phyloP scores from a whole-genome alignment of 2,797 vertebrate genomes.

The Eupleurogrammus muticus region DNA sequence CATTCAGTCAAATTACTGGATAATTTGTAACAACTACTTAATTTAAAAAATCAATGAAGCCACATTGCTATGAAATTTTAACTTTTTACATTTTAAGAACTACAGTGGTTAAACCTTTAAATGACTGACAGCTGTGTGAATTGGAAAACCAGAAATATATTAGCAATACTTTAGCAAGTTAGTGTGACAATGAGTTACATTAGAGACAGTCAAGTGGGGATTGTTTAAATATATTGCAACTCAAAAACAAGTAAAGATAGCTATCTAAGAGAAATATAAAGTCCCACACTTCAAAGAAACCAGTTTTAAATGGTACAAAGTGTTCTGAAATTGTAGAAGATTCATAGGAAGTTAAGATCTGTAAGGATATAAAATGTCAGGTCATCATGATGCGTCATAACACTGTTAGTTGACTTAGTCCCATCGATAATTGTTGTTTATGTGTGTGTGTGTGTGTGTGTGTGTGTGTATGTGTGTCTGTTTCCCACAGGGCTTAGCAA shows the following conservation, averaged over 20 bases:
- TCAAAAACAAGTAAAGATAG: not conserved
- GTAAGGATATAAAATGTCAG: slow-evolving; percentile 27
- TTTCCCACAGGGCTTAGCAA: slow-evolving; percentile 57
- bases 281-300: not conserved
- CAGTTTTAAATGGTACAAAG: slow-evolving; percentile 15
- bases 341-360: slow-evolving; percentile 17
- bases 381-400: slow-evolving; percentile 3
- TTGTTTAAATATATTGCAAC: not conserved
- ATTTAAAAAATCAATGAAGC: not conserved
- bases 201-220: not conserved
- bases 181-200: not conserved
- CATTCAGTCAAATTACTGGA: not conserved
- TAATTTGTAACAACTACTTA: not conserved
- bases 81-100: not conserved
- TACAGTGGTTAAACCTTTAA: not conserved
- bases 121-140: not conserved
- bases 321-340: slow-evolving; percentile 19
- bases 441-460: slow-evolving; percentile 11
- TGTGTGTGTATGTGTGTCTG: no score
- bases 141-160: not conserved
- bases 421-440: slow-evolving; percentile 31
- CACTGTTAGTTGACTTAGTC: slow-evolving; percentile 20
- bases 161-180: not conserved
- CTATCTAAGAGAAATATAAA: not conserved
- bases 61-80: not conserved